Conservation (phyloP, 2,797 vertebrate species). For the Coregonus ussuriensis region DNA sequence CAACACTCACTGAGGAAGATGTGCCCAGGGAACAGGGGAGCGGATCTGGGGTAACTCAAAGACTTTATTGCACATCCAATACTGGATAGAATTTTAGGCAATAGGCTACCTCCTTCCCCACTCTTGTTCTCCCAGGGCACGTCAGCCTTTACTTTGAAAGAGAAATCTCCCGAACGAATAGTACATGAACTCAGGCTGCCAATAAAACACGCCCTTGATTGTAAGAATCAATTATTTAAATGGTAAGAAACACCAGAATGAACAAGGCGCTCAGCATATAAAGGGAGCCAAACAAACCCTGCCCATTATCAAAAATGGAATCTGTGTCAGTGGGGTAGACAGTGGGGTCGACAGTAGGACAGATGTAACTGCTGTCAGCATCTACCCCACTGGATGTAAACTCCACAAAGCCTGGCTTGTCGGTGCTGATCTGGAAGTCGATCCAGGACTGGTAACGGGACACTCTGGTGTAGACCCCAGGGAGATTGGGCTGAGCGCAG, state of each 20-base stretch:
- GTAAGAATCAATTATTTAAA: neutral
- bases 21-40: neutral
- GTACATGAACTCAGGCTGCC: neutral
- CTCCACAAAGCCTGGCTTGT: slow-evolving; percentile 41
- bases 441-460: slow-evolving; percentile 65
- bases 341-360: neutral
- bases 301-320: neutral
- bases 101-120: neutral
- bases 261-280: neutral
- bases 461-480: slow-evolving; percentile 64
- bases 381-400: slow-evolving; percentile 1
- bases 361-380: neutral
- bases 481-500: slow-evolving; percentile 33
- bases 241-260: neutral
- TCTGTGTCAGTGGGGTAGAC: neutral
- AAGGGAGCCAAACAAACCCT: neutral
- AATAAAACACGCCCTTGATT: neutral
- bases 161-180: neutral
- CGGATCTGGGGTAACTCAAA: neutral
- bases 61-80: neutral
- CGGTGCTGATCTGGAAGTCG: slow-evolving; percentile 15
- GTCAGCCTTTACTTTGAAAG: neutral
- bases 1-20: neutral
- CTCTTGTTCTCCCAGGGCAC: neutral
- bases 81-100: neutral